phyloP scores from a whole-genome alignment of 2,888 invertebrate species.

The Augochlorella aurata region DNA sequence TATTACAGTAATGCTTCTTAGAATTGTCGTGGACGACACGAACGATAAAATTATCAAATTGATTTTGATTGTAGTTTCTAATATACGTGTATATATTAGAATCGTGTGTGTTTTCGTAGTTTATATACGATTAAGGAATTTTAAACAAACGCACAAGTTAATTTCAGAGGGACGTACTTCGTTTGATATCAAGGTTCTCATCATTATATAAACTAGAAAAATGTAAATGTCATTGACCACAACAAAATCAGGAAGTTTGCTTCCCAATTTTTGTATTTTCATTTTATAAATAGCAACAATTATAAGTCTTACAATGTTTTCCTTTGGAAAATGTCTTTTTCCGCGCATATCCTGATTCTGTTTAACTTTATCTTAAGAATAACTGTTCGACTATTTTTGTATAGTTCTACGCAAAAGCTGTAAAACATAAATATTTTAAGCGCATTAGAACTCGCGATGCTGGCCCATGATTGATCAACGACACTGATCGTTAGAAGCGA shows the following conservation, averaged over 20 bases:
- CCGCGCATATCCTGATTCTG: constrained; percentile 7
- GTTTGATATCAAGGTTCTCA: constrained; percentile 8
- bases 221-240: constrained; percentile 33
- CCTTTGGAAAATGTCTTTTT: constrained; percentile 35
- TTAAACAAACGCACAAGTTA: constrained; percentile 29
- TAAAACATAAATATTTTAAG: constrained; percentile 37
- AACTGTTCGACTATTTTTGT: constrained; percentile 5
- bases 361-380: constrained; percentile 30
- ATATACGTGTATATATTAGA: constrained; percentile 15
- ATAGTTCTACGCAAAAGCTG: constrained; percentile 29
- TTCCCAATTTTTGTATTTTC: constrained; percentile 21
- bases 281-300: constrained; percentile 37
- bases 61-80: constrained; percentile 43
- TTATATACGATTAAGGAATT: background rate
- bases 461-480: constrained; percentile 20
- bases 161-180: background rate
- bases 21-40: constrained; percentile 1
- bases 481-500: constrained; percentile 33
- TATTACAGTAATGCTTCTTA: constrained; percentile 30
- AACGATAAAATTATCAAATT: constrained; percentile 6
- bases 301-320: constrained; percentile 31
- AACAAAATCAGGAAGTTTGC: constrained; percentile 25
- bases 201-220: constrained; percentile 52
- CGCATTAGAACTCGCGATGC: constrained; percentile 18
- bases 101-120: constrained; percentile 17